Conservation (phyloP, 2,113 vertebrate genomes). For the Chascanopsetta lugubris region DNA sequence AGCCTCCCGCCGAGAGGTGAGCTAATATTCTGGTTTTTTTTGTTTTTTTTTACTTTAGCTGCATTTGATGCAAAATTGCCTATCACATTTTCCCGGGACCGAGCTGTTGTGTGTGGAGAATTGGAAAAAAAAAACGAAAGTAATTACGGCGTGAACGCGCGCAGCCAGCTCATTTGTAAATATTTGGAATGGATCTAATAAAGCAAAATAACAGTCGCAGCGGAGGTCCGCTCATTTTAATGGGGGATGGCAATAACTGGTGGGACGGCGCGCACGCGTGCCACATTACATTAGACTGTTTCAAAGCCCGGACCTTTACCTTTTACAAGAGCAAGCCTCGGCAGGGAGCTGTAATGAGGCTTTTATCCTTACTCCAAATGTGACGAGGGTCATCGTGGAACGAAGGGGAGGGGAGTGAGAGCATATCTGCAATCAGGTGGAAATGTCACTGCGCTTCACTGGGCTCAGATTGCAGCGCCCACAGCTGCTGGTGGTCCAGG, state of each 20-base stretch:
- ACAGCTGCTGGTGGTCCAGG: neutral
- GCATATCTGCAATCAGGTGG: slow-evolving; percentile 20
- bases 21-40: slow-evolving; percentile 68
- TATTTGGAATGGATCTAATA: slow-evolving; percentile 58
- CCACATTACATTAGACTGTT: neutral
- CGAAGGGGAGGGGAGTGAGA: slow-evolving; percentile 1
- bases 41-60: slow-evolving; percentile 68
- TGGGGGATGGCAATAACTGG: slow-evolving; percentile 15
- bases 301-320: neutral
- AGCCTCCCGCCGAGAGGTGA: slow-evolving; percentile 52
- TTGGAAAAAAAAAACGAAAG: slow-evolving; percentile 52
- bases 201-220: slow-evolving; percentile 47
- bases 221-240: slow-evolving; percentile 40
- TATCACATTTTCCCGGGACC: slow-evolving; percentile 52
- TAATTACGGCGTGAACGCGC: slow-evolving; percentile 54
- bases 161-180: slow-evolving; percentile 55
- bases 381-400: slow-evolving; percentile 7
- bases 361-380: slow-evolving; percentile 15
- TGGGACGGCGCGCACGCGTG: neutral
- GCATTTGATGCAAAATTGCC: slow-evolving; percentile 58
- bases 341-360: slow-evolving; percentile 10
- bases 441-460: slow-evolving; percentile 13
- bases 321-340: neutral
- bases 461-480: slow-evolving; percentile 6
- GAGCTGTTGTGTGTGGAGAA: slow-evolving; percentile 60